Evolutionary conservation across 2,113 vertebrate genomes (phyloP).

Genomic region (Melospiza melodia): DNA sequence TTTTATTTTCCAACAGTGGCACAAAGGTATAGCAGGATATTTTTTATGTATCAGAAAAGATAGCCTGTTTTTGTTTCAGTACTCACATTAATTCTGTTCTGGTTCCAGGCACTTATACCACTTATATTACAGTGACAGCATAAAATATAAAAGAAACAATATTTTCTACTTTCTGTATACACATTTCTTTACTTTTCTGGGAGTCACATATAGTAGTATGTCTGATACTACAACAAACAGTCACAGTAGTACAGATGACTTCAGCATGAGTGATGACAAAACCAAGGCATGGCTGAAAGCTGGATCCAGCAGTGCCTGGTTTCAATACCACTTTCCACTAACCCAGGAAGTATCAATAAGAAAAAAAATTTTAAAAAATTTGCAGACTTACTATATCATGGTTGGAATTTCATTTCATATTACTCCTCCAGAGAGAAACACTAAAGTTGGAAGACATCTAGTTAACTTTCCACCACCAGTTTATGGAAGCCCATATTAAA

Average conservation of each 20-base stretch:
- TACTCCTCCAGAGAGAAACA: not conserved
- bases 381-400: not conserved
- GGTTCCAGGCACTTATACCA: not conserved
- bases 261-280: not conserved
- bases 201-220: not conserved
- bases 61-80: not conserved
- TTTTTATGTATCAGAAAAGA: not conserved
- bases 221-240: not conserved
- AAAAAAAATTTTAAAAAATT: not conserved
- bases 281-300: not conserved
- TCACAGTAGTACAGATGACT: not conserved
- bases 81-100: not conserved
- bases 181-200: not conserved
- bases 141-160: not conserved
- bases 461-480: not conserved
- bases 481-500: not conserved
- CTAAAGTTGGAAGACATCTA: not conserved
- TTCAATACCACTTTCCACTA: not conserved
- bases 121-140: not conserved
- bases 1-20: not conserved
- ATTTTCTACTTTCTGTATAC: not conserved
- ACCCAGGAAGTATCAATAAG: not conserved
- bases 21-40: not conserved
- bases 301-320: fast-evolving
- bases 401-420: not conserved